Evolutionary conservation across 2,888 invertebrate genomes (phyloP).

Genomic region (Chrysopilus asiliformis): DNA sequence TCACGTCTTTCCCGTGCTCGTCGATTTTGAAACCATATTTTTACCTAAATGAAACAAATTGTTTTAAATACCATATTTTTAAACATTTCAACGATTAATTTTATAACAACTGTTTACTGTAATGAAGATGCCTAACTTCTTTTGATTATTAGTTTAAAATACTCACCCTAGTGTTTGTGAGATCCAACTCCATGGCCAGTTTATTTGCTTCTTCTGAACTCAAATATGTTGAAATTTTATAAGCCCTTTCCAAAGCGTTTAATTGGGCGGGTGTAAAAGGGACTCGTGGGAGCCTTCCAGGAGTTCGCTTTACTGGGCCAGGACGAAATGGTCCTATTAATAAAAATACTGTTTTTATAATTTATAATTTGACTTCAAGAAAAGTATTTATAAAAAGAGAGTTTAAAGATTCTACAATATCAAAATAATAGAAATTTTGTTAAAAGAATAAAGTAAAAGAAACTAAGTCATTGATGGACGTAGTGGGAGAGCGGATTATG

Average conservation of each 20-base stretch:
- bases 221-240: conserved; percentile 48
- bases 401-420: no score
- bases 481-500: no score
- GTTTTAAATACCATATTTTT: conserved; percentile 1
- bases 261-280: conserved; percentile 56
- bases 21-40: conserved; percentile 75
- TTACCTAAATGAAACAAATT: conserved; percentile 16
- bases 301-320: conserved; percentile 39
- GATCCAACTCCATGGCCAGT: conserved; percentile 43
- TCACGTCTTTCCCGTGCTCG: conserved; percentile 62
- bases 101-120: no score
- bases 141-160: not conserved
- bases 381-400: conserved; percentile 1
- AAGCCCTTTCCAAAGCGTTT: conserved; percentile 48
- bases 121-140: no score
- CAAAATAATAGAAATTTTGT: no score
- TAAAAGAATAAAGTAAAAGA: no score
- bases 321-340: conserved; percentile 25
- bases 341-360: not conserved
- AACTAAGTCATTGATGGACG: no score
- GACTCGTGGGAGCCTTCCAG: conserved; percentile 50
- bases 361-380: not conserved
- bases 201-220: conserved; percentile 50
- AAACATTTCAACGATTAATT: not conserved
- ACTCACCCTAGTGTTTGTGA: conserved; percentile 52